These are phyloP conservation scores for Mechanitis messenoides DNA, from an alignment of 2,888 invertebrate genomes.

Conservation along the genomic window DNA sequence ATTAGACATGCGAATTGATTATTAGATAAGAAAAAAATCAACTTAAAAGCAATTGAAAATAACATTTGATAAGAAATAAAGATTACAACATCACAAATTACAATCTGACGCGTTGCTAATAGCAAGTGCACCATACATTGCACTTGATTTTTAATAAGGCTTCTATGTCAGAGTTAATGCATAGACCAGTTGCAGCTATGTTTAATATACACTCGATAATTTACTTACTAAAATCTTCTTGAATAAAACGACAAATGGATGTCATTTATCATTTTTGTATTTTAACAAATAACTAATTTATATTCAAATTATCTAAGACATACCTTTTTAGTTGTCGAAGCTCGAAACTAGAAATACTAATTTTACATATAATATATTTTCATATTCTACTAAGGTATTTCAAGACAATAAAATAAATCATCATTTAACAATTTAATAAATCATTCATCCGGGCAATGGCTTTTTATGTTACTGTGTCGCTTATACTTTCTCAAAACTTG, in stretches of 20 bases:
- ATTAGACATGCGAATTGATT: constrained; percentile 6
- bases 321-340: too few relatives aligned
- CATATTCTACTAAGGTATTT: too few relatives aligned
- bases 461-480: constrained; percentile 17
- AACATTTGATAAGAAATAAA: constrained; percentile 8
- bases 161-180: constrained; percentile 51
- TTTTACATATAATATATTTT: too few relatives aligned
- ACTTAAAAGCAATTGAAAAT: neutral
- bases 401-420: constrained; percentile 4
- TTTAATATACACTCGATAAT: constrained; percentile 46
- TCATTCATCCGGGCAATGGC: constrained; percentile 11
- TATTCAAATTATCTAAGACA: too few relatives aligned
- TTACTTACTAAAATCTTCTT: constrained; percentile 51
- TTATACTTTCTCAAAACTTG: constrained; percentile 17
- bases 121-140: constrained; percentile 32
- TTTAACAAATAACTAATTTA: too few relatives aligned
- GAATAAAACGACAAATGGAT: constrained; percentile 38
- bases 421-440: constrained; percentile 11
- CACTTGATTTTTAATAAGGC: constrained; percentile 44
- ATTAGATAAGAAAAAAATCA: constrained; percentile 3
- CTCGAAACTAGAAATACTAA: too few relatives aligned
- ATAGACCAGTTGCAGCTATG: constrained; percentile 45
- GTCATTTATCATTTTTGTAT: constrained; percentile 19
- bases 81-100: constrained; percentile 22
- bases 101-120: constrained; percentile 27